Base-by-base conservation (phyloP, 2,888 invertebrate species). In the Drosophila mettleri region DNA sequence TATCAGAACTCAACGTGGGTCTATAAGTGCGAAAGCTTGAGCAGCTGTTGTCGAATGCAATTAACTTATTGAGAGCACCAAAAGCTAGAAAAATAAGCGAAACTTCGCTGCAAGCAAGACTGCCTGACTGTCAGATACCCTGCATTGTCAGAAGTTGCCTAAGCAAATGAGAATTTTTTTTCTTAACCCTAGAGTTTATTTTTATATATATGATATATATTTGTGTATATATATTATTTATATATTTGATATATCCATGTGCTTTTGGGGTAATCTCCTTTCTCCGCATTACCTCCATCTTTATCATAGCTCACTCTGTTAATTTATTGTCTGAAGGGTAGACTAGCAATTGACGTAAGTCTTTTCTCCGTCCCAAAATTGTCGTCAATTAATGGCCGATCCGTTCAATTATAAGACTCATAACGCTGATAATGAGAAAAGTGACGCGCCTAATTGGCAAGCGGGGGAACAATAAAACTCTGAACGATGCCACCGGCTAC, bases 381-480 rank as follows among this genome's bases (percentile, higher is more conserved):
- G 48, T 41, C 57, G 38, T 67, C 71, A 80, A 82, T 80, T 70
- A 76, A 86, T 80, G 70, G 59, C 62, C 69, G 64, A 69, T 60
- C 45, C 61, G 59, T 46, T 70, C 67, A 74, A 84, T 81, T 85
- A 69, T 69, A 75, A 74, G 58, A 66, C 53, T 51, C 18, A 31
- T 16, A 24, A 39, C 41, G 51, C 34, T 12, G 48, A 63, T 60
- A 75, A 90, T 90, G 90, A 89, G 78, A 86, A 90, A 88, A 86
- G 70, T 90, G 70, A 81, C 83, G 65, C 86, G 82, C 58, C 69
- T 90, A 82, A 80, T 80, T 90, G 77, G 84, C 77, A 76, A 79
- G 69, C 81, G 87, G 74, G 68, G 53, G 24, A 59, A 80, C 68
- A 81, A 62, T 61, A 55, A 84, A 67, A 66, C 68, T 41, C 34